Evolutionary conservation across 1,140 invertebrate species (phyloP), one percentile per base, ranked within the genome.

Genomic region (Habropoda laboriosa): DNA sequence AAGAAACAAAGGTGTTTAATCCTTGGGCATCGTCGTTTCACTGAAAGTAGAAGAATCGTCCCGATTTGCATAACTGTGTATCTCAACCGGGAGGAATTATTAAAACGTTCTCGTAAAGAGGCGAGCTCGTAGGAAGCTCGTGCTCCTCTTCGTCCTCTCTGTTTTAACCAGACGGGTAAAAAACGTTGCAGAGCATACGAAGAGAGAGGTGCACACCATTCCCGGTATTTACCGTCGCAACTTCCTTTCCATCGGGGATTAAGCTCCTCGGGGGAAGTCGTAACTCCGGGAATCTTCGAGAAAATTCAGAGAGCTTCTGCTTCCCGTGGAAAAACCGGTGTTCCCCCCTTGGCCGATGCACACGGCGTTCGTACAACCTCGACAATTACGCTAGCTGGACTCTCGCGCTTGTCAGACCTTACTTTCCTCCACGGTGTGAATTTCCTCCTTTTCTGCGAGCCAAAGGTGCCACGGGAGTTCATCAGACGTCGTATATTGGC

Each of bases 211-310:
- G 45, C 35, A 45, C 68, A 24, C 58, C 32, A 40, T 35, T 57
- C 35, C 3, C n/a, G 21, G 51, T 49, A 81, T 77, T 77, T 81
- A 66, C 45, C 64, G 58, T 76, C 57, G 64, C 49, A 64, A 32
- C 45, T 64, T 68, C 51, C 53, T 83, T 63, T 68, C 55, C 82
- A 72, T 83, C 63, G 51, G 67, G 60, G 74, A 82, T 83, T 82
- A 83, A 82, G 51, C 55, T 82, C 30, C 32, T 16, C 32, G 1
- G 32, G 51, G 67, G 53, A 73, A 79, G 38, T 73, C 67, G 80
- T 82, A 79, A 82, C 64, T 72, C 42, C 13, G 24, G 60, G 63
- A 78, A 83, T 78, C 67, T 82, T 78, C 27, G 38, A 67, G 53
- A 38, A 82, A 81, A 71, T 78, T 78, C 51, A 45, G 40, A 30